phyloP scores from a whole-genome alignment of 2,113 vertebrate genomes.

The Alethe castanea region DNA sequence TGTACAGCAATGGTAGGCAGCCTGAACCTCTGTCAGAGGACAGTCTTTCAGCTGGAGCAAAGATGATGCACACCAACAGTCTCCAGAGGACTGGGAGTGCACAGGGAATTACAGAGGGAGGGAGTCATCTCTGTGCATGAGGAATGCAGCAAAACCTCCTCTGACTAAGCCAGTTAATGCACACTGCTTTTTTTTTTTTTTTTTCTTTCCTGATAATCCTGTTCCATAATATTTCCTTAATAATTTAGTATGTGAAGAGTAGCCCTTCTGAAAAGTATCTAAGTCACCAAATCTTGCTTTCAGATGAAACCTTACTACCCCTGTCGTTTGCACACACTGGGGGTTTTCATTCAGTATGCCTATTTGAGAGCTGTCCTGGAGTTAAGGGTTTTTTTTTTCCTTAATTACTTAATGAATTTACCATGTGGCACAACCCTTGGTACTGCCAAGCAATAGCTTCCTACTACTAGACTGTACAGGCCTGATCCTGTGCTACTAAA shows the following conservation, averaged over 20 bases:
- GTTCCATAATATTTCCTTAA: conserved; percentile 40
- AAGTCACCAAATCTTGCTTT: background rate
- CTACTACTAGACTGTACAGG: background rate
- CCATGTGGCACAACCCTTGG: background rate
- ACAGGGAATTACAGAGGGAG: conserved; percentile 51
- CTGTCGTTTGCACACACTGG: background rate
- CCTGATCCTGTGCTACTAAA: background rate
- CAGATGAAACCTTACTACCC: background rate
- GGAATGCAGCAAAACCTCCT: conserved; percentile 62
- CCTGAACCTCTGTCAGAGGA: background rate
- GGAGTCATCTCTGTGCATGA: conserved; percentile 6
- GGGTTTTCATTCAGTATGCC: background rate
- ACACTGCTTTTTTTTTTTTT: background rate
- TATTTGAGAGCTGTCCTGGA: background rate
- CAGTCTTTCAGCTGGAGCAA: background rate
- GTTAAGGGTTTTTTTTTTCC: background rate
- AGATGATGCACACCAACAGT: conserved; percentile 32
- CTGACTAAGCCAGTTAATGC: conserved; percentile 26
- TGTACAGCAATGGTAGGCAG: background rate
- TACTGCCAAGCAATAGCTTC: conserved; percentile 35
- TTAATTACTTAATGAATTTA: conserved; percentile 20
- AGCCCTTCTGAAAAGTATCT: conserved; percentile 3
- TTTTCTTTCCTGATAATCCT: conserved; percentile 37
- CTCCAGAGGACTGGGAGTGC: conserved; percentile 27
- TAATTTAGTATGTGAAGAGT: conserved; percentile 14